A percentile compares a stretch with the other conserved stretches of the same genome.
Conservation (phyloP, 2,113 vertebrate genomes). For the Rattus rattus region DNA sequence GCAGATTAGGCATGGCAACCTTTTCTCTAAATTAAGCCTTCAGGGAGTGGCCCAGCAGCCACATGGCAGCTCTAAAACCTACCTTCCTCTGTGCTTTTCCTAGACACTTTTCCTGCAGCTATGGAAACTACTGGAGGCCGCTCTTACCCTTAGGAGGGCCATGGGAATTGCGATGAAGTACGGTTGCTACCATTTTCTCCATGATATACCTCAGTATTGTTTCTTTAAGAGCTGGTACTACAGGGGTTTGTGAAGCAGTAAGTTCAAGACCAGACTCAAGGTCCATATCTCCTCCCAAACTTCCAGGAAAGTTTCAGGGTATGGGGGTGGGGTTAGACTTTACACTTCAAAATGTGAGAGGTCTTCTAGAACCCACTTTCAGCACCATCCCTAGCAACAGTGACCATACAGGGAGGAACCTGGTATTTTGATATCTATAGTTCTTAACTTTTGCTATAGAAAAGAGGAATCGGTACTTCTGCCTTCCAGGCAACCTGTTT, state of each 20-base stretch:
- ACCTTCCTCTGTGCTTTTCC: neutral
- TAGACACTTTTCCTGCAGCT: neutral
- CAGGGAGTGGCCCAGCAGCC: neutral
- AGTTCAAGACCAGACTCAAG: neutral
- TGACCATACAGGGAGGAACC: neutral
- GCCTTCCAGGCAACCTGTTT: neutral
- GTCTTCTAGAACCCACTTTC: neutral
- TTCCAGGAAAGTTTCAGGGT: neutral
- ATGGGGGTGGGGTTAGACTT: neutral
- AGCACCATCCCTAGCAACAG: too few relatives aligned
- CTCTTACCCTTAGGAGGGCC: neutral
- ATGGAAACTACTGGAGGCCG: neutral
- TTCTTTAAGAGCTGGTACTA: neutral
- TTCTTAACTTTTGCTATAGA: neutral
- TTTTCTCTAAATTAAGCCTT: slow-evolving; percentile 35
- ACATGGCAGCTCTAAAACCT: neutral
- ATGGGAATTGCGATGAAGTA: neutral
- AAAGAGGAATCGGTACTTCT: neutral
- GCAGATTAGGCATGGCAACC: neutral
- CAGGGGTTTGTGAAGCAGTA: neutral
- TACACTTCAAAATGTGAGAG: neutral
- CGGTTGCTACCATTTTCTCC: neutral
- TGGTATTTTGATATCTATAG: neutral
- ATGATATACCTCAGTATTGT: neutral
- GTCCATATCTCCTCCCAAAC: neutral